A percentile compares a stretch with the other conserved stretches of the same genome.
phyloP scores from a whole-genome alignment of 2,113 vertebrate genomes.

The Astatoreochromis straeleni region DNA sequence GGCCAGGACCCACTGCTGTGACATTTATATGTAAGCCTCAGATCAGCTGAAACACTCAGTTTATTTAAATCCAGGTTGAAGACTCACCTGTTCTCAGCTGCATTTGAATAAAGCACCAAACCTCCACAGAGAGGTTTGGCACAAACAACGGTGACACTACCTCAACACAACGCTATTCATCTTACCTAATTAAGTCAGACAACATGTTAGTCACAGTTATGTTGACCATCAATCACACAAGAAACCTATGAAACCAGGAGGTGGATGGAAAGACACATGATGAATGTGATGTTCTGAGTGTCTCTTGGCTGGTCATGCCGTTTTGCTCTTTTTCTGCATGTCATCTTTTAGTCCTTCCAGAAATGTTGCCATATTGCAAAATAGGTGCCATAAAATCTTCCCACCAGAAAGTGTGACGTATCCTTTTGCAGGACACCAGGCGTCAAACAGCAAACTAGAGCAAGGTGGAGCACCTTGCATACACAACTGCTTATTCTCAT shows the following conservation, averaged over 20 bases:
- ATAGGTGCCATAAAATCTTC: not conserved
- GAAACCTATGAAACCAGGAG: constrained; percentile 23
- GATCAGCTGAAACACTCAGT: too few relatives aligned
- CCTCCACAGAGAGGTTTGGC: not conserved
- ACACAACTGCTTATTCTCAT: not conserved
- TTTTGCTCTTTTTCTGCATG: not conserved
- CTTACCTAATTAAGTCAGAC: constrained; percentile 65
- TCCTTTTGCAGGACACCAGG: not conserved
- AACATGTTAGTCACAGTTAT: constrained; percentile 62
- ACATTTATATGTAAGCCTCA: too few relatives aligned
- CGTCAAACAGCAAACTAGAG: not conserved
- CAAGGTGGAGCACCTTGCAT: not conserved
- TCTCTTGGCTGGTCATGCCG: not conserved
- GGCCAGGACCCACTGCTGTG: too few relatives aligned
- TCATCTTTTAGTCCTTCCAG: not conserved
- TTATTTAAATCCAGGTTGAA: too few relatives aligned
- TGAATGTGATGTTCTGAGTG: constrained; percentile 22
- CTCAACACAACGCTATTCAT: constrained; percentile 43
- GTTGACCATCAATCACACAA: constrained; percentile 59
- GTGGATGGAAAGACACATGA: constrained; percentile 23
- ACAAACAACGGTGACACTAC: constrained; percentile 43
- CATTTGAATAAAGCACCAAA: too few relatives aligned
- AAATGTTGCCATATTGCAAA: not conserved
- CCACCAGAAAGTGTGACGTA: not conserved
- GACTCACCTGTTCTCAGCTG: too few relatives aligned